Conservation (phyloP, 2,888 invertebrate genomes). For the Mythimna impura region DNA sequence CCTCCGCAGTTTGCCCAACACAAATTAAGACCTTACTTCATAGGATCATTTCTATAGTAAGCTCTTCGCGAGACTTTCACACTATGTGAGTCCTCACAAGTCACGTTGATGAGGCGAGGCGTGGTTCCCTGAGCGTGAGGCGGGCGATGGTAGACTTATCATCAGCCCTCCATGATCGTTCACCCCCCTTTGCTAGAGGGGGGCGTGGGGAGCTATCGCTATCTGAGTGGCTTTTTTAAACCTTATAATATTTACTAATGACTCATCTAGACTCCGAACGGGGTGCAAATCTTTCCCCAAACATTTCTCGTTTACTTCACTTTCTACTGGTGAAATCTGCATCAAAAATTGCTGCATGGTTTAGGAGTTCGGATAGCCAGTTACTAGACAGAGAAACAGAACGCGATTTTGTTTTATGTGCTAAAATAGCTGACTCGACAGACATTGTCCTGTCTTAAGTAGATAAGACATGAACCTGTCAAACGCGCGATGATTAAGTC, state of each 20-base stretch:
- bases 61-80: constrained; percentile 59
- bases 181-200: constrained; percentile 42
- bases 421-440: too few species aligned
- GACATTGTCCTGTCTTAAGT: too few species aligned
- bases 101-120: constrained; percentile 60
- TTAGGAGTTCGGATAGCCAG: too few species aligned
- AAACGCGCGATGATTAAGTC: too few species aligned
- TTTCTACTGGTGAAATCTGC: too few species aligned
- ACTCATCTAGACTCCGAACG: too few species aligned
- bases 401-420: too few species aligned
- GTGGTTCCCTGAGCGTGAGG: constrained; percentile 58
- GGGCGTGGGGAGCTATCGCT: constrained; percentile 44
- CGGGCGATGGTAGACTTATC: constrained; percentile 47
- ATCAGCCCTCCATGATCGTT: constrained; percentile 51
- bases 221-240: constrained; percentile 38
- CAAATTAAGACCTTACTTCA: constrained; percentile 36
- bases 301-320: too few species aligned
- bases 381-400: too few species aligned
- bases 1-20: background rate
- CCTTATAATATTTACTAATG: background rate
- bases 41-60: constrained; percentile 58
- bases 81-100: constrained; percentile 57
- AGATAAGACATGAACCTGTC: too few species aligned
- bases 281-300: too few species aligned
- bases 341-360: too few species aligned